These are phyloP conservation scores for Cyphomyrus plagiostoma DNA, from an alignment of 2,113 vertebrate species.

Conservation along the genomic window DNA sequence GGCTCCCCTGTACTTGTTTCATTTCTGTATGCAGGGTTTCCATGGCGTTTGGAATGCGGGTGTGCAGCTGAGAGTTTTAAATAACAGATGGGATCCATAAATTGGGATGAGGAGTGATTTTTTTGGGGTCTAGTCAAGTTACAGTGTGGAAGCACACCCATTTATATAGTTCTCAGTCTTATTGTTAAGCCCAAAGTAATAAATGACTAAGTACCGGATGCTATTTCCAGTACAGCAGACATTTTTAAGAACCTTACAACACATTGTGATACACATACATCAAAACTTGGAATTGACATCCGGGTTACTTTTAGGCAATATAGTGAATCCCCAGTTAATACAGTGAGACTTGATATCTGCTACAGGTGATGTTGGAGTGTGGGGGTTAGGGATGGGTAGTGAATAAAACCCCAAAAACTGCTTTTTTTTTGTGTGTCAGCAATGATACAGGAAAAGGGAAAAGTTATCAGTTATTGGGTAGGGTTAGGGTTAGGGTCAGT, in stretches of 20 bases:
- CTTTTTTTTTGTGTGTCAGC: neutral
- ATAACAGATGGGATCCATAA: conserved; percentile 21
- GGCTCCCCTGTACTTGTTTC: conserved; percentile 2
- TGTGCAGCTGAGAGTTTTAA: neutral
- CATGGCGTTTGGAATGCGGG: conserved; percentile 15
- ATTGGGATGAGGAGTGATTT: conserved; percentile 3
- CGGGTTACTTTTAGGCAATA: neutral
- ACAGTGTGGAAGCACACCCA: neutral
- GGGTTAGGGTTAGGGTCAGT: neutral
- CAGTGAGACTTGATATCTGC: neutral
- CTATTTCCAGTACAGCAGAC: neutral
- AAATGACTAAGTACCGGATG: neutral
- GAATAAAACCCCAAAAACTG: neutral
- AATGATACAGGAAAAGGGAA: neutral
- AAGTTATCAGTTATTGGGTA: neutral
- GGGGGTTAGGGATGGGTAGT: neutral
- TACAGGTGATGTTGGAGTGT: neutral
- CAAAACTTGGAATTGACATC: neutral
- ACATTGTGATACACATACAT: neutral
- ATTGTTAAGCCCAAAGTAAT: neutral
- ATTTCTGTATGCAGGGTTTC: conserved; percentile 15
- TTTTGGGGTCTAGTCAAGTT: neutral
- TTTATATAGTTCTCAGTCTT: neutral
- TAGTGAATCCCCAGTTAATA: neutral
- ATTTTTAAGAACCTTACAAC: conserved; percentile 32